A percentile compares a stretch with the other conserved stretches of the same genome.
Evolutionary conservation across 2,888 invertebrate genomes (phyloP).

Genomic region (Oscheius sp.): DNA sequence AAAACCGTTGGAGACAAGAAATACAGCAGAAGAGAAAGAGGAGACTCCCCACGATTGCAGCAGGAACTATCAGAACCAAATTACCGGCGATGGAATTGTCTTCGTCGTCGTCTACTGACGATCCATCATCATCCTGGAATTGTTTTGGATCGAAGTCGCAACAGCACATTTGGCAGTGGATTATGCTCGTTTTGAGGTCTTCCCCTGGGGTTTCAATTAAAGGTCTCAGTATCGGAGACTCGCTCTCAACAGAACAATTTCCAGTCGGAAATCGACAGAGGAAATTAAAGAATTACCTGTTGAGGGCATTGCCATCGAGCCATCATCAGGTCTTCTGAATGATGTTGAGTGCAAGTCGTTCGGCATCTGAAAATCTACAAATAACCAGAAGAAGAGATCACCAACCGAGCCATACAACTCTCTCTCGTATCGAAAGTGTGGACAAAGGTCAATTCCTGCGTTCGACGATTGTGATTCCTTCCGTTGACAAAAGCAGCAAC

Average conservation of each 20-base stretch:
- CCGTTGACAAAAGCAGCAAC: slow-evolving; percentile 4
- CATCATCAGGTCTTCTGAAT: slow-evolving; percentile 57
- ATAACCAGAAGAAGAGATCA: no score
- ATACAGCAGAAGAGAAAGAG: slow-evolving; percentile 50
- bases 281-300: slow-evolving; percentile 33
- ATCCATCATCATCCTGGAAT: slow-evolving; percentile 48
- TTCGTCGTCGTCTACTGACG: slow-evolving; percentile 45
- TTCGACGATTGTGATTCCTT: slow-evolving; percentile 2
- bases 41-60: slow-evolving; percentile 44
- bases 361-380: slow-evolving; percentile 51
- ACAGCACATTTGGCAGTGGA: no score
- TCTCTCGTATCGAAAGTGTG: slow-evolving; percentile 56
- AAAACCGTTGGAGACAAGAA: slow-evolving; percentile 50
- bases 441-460: slow-evolving; percentile 44
- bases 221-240: neutral
- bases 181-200: neutral
- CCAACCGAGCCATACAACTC: slow-evolving; percentile 46
- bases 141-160: no score
- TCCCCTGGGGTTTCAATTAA: slow-evolving; percentile 20
- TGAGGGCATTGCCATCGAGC: slow-evolving; percentile 53
- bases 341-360: slow-evolving; percentile 51
- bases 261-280: slow-evolving; percentile 6
- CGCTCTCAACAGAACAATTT: slow-evolving; percentile 18
- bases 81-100: slow-evolving; percentile 41
- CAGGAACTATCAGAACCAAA: slow-evolving; percentile 47